Evolutionary conservation across 2,888 invertebrate species (phyloP), one percentile per base, ranked within the genome.

Genomic region (Diadromus collaris): DNA sequence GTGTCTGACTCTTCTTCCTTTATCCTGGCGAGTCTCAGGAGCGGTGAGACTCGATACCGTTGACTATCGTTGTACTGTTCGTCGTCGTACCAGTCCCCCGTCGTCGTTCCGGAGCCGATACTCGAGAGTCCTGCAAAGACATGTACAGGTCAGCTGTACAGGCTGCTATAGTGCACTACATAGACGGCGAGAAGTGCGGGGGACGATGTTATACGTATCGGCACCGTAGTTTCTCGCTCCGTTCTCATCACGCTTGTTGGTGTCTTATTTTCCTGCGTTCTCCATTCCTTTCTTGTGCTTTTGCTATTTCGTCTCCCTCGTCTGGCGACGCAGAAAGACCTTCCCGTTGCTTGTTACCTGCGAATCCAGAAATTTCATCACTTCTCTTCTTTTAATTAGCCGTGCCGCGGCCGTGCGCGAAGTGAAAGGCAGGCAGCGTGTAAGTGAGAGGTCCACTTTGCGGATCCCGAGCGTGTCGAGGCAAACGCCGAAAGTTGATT

Each of bases 41-140:
- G 64, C 63, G 65, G 65, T 29, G 78, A 76, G 73, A 78, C 64
- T 67, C 63, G 74, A 78, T 78, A 78, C 63, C 65, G 70, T 80
- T 80, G 78, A 80, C 67, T 80, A 60, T 44, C 65, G 72, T 58
- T 72, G 68, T 58, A 65, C 48, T 51, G 32, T 48, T 29, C 48
- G 48, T 65, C 48, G 48, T 34, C 48, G 65, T 7, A 13, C 41
- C 6, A 29, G 64, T 46, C 58, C 70, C 70, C n/a, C 21, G 9
- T 10, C 60, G n/a, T 56, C 41, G 56, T 68, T 56, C 44, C 51
- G 51, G 16, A 44, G 41, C 51, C 38, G 73, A 79, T 68, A 78
- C 64, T 81, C 60, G 67, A 78, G 78, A 79, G 65, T 64, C 69
- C 56, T 72, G 24, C 54, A 60, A 58, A 64, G 56, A 21, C 32